These are phyloP conservation scores for Branchellion lobata DNA, from an alignment of 2,888 invertebrate genomes.

Conservation along the genomic window DNA sequence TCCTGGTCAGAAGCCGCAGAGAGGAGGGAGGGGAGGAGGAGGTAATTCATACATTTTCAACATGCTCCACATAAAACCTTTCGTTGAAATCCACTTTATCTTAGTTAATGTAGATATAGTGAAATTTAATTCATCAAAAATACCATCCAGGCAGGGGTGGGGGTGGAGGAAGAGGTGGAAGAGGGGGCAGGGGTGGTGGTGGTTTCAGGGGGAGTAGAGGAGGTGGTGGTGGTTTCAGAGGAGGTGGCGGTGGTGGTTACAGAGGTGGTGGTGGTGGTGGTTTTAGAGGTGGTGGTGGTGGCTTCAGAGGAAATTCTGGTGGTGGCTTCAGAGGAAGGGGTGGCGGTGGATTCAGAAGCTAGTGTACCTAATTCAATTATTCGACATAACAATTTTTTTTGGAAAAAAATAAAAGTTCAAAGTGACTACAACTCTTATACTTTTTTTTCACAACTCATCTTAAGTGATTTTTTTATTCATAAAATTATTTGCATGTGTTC, in stretches of 20 bases:
- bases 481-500: too few relatives aligned
- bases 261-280: neutral
- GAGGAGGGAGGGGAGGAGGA: neutral
- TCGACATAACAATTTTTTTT: too few relatives aligned
- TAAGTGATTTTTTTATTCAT: too few relatives aligned
- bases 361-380: too few relatives aligned
- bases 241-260: neutral
- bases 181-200: conserved; percentile 5
- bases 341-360: conserved; percentile 6
- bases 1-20: neutral
- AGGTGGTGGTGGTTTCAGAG: neutral
- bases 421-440: too few relatives aligned
- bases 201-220: neutral
- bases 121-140: too few relatives aligned
- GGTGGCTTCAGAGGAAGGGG: conserved; percentile 6
- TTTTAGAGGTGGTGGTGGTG: neutral
- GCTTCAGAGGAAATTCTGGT: neutral
- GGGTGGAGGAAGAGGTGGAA: neutral
- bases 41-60: neutral
- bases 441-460: too few relatives aligned
- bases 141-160: conserved; percentile 1
- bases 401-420: too few relatives aligned
- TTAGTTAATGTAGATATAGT: too few relatives aligned
- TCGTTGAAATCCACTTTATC: too few relatives aligned
- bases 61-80: neutral